Percentiles rank a stretch among this genome's conserved stretches.
These are phyloP conservation scores for Synergus laeviventris DNA, from an alignment of 2,888 invertebrate species.

Conservation along the genomic window DNA sequence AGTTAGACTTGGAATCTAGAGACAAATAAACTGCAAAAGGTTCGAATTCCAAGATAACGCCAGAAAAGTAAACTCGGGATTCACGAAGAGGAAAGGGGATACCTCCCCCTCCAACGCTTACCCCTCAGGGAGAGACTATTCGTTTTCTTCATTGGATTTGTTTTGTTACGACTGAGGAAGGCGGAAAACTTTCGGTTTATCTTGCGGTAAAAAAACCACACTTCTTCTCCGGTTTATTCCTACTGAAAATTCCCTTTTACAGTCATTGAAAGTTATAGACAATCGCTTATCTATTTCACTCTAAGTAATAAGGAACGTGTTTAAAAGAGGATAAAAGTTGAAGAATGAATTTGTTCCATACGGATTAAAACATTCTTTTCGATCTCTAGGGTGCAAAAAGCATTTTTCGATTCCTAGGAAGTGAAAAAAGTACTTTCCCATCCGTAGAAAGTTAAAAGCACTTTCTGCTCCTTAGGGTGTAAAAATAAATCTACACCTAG, in stretches of 20 bases:
- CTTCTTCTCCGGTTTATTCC: not conserved
- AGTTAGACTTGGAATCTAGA: slow-evolving; percentile 39
- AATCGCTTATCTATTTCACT: not conserved
- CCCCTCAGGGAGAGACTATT: slow-evolving; percentile 53
- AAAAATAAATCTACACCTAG: too few relatives aligned
- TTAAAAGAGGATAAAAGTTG: too few relatives aligned
- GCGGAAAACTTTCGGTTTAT: slow-evolving; percentile 62
- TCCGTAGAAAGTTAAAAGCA: too few relatives aligned
- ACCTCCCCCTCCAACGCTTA: not conserved
- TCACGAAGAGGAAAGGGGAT: not conserved
- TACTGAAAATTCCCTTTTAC: not conserved
- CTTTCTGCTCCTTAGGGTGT: too few relatives aligned
- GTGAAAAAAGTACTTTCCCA: too few relatives aligned
- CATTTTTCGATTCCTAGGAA: too few relatives aligned
- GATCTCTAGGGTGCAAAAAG: too few relatives aligned
- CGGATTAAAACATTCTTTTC: too few relatives aligned
- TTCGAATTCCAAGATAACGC: slow-evolving; percentile 48
- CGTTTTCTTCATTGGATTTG: slow-evolving; percentile 66
- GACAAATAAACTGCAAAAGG: slow-evolving; percentile 50
- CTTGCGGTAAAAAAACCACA: not conserved
- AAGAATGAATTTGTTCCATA: too few relatives aligned
- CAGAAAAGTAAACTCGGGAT: slow-evolving; percentile 47
- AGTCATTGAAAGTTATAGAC: not conserved
- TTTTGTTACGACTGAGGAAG: slow-evolving; percentile 58
- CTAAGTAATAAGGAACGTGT: too few relatives aligned